A percentile compares a stretch with the other conserved stretches of the same genome.
Evolutionary conservation across 2,888 invertebrate genomes (phyloP).

Genomic region (Alloscopus bannaensis): DNA sequence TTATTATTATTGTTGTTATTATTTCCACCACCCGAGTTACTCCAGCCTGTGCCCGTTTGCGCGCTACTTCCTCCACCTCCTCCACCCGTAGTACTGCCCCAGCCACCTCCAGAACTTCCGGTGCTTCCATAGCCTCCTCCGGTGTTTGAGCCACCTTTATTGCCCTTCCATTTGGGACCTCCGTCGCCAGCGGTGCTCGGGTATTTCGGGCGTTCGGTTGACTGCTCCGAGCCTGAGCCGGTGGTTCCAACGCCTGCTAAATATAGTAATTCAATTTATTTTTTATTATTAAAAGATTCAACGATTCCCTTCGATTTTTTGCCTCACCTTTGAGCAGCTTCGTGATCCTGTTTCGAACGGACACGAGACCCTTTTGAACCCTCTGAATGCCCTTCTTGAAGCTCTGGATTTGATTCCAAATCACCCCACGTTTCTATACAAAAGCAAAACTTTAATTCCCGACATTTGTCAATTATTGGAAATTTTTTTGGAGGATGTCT

Average conservation of each 20-base stretch:
- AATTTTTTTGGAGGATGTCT: no score
- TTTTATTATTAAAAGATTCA: no score
- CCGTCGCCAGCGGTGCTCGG: slow-evolving; percentile 54
- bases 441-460: no score
- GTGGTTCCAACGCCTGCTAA: neutral
- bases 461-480: neutral
- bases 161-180: slow-evolving; percentile 44
- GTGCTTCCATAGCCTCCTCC: slow-evolving; percentile 26
- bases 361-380: slow-evolving; percentile 40
- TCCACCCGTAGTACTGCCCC: neutral
- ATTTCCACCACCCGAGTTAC: neutral
- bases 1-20: slow-evolving; percentile 3
- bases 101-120: neutral
- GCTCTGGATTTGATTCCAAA: slow-evolving; percentile 60
- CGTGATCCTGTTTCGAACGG: slow-evolving; percentile 30
- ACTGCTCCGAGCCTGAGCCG: slow-evolving; percentile 10
- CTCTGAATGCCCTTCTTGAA: slow-evolving; percentile 52
- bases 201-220: slow-evolving; percentile 52
- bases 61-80: slow-evolving; percentile 16
- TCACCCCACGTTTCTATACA: slow-evolving; percentile 51
- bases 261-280: no score
- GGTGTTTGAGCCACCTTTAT: neutral
- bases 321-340: slow-evolving; percentile 24
- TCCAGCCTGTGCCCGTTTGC: neutral
- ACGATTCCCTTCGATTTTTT: no score